Percentiles rank a stretch among this genome's conserved stretches.
Evolutionary conservation across 1,140 invertebrate species (phyloP).

Genomic region (Bombus soroeensis): DNA sequence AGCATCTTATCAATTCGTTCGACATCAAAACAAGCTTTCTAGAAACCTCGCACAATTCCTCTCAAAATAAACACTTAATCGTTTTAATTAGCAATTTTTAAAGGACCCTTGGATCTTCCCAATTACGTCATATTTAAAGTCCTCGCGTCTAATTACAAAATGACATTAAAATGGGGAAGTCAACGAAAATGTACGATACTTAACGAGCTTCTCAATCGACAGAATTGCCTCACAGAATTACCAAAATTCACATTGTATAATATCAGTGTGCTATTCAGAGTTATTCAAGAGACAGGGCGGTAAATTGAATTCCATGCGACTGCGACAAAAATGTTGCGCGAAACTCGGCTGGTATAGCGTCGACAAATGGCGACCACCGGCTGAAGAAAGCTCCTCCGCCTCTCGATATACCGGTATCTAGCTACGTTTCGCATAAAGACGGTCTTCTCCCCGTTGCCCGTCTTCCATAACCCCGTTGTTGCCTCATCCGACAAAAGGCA

Average conservation of each 20-base stretch:
- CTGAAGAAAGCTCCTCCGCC: slow-evolving; percentile 1
- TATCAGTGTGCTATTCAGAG: background rate
- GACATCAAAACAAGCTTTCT: background rate
- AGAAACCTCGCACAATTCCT: background rate
- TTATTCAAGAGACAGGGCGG: background rate
- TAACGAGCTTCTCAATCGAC: no score
- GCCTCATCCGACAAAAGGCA: slow-evolving; percentile 64
- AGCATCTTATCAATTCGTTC: background rate
- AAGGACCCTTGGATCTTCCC: no score
- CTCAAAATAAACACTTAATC: no score
- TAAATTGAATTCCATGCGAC: background rate
- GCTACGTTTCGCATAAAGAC: slow-evolving; percentile 48
- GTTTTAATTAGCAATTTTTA: no score
- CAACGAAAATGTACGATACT: no score
- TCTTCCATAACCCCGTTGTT: slow-evolving; percentile 55
- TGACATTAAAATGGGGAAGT: no score
- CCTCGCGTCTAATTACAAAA: no score
- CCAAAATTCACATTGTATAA: no score
- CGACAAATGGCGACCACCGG: slow-evolving; percentile 5
- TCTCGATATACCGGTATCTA: slow-evolving; percentile 42
- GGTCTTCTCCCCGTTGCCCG: slow-evolving; percentile 34
- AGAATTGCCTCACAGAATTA: no score
- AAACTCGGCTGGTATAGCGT: background rate
- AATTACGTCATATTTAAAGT: no score
- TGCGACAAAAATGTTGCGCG: background rate